Conservation (phyloP, 2,888 invertebrate genomes). For the Lasioglossum pauxillum region DNA sequence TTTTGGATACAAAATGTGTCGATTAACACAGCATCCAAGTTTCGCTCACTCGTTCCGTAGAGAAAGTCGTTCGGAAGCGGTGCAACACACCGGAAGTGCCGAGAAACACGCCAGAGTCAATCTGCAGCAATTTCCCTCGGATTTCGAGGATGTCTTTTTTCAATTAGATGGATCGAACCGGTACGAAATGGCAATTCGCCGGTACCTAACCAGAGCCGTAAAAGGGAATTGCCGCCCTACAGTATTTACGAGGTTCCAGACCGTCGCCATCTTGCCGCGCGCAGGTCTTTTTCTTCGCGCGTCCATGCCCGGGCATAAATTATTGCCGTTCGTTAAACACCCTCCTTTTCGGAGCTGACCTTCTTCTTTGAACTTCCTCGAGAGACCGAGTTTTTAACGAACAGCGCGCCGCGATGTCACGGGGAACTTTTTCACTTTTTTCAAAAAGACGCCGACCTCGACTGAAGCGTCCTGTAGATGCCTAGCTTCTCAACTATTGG, state of each 20-base stretch:
- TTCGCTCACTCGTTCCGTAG: neutral
- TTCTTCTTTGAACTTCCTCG: slow-evolving; percentile 42
- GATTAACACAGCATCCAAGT: neutral
- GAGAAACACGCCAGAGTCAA: neutral
- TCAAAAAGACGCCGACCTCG: neutral
- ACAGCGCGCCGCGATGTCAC: neutral
- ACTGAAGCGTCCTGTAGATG: neutral
- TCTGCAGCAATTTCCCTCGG: neutral
- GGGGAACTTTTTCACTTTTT: slow-evolving; percentile 4
- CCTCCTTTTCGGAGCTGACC: slow-evolving; percentile 20
- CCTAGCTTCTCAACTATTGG: neutral
- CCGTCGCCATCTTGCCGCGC: slow-evolving; percentile 8
- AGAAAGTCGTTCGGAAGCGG: neutral
- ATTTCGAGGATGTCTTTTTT: slow-evolving; percentile 12
- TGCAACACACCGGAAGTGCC: neutral
- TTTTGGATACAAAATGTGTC: too few species aligned
- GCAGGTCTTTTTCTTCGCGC: slow-evolving; percentile 36
- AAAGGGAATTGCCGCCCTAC: slow-evolving; percentile 47
- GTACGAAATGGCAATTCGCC: slow-evolving; percentile 21
- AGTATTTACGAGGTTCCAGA: slow-evolving; percentile 47
- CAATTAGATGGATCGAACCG: slow-evolving; percentile 14
- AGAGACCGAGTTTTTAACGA: slow-evolving; percentile 22
- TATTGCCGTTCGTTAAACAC: slow-evolving; percentile 64
- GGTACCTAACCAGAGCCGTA: slow-evolving; percentile 6
- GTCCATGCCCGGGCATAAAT: slow-evolving; percentile 58